These are phyloP conservation scores for Kryptopterus vitreolus DNA, from an alignment of 2,797 vertebrate genomes.

Conservation along the genomic window DNA sequence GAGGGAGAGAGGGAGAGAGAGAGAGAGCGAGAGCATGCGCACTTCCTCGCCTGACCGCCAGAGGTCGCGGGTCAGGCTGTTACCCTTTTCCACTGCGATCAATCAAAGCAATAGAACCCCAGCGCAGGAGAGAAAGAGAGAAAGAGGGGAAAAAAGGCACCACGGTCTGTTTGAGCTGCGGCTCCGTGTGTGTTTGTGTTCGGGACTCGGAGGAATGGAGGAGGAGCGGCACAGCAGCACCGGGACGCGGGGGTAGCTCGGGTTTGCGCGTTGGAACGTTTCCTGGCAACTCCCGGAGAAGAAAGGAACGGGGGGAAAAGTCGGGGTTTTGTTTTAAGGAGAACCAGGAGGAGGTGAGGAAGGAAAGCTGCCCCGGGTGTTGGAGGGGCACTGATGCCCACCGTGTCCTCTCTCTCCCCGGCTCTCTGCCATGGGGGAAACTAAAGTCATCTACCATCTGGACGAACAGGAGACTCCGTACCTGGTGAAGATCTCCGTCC, in stretches of 20 bases:
- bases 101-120: constrained; percentile 53
- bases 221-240: background rate
- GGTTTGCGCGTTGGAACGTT: constrained; percentile 38
- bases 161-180: constrained; percentile 2
- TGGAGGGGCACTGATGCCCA: constrained; percentile 75
- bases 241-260: background rate
- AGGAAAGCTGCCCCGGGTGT: constrained; percentile 68
- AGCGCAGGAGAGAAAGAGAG: background rate
- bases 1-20: too few species aligned
- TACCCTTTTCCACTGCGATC: constrained; percentile 28
- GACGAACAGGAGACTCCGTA: constrained; percentile 98
- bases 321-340: background rate
- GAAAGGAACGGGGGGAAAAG: constrained; percentile 30
- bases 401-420: constrained; percentile 66
- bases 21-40: too few species aligned
- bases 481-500: constrained; percentile 91
- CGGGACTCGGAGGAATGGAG: too few species aligned
- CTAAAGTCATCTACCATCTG: constrained; percentile 98
- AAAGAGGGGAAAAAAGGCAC: background rate
- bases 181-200: background rate
- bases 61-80: constrained; percentile 4
- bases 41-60: constrained; percentile 17
- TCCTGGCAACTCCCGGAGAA: constrained; percentile 47
- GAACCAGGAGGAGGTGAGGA: background rate
- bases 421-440: constrained; percentile 89